Evolutionary conservation across 2,888 invertebrate genomes (phyloP).

Genomic region (Drosophila tanythrix): DNA sequence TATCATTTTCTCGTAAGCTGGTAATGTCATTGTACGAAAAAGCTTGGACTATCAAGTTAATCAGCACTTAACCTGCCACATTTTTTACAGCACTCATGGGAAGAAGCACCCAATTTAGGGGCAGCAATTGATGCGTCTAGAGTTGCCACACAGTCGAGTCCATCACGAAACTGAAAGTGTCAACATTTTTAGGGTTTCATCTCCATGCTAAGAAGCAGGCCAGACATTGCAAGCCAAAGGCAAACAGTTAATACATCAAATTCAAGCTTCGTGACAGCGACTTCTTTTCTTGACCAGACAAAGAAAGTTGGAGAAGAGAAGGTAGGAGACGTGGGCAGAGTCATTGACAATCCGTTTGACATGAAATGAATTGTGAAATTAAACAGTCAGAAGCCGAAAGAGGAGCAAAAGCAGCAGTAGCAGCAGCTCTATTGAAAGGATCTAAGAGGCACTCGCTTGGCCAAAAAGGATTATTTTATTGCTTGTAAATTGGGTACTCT

Average conservation of each 20-base stretch:
- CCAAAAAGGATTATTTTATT: slow-evolving; percentile 25
- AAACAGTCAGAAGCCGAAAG: slow-evolving; percentile 54
- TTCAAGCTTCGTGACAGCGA: slow-evolving; percentile 66
- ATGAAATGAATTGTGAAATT: slow-evolving; percentile 81
- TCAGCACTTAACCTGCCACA: slow-evolving; percentile 57
- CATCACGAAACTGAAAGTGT: neutral
- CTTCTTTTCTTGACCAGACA: slow-evolving; percentile 30
- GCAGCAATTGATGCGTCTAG: slow-evolving; percentile 36
- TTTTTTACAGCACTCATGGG: neutral
- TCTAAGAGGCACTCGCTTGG: slow-evolving; percentile 20
- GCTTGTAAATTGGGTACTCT: slow-evolving; percentile 60
- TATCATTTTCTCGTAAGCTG: slow-evolving; percentile 33
- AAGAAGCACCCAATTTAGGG: slow-evolving; percentile 27
- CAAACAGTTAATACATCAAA: slow-evolving; percentile 77
- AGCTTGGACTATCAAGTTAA: slow-evolving; percentile 50
- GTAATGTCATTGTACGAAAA: slow-evolving; percentile 49
- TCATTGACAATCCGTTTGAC: slow-evolving; percentile 73
- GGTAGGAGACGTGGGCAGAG: slow-evolving; percentile 1
- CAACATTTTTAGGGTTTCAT: slow-evolving; percentile 2
- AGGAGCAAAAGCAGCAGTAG: slow-evolving; percentile 21
- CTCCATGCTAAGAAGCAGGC: slow-evolving; percentile 8
- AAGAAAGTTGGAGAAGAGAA: slow-evolving; percentile 2
- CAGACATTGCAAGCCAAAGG: slow-evolving; percentile 37
- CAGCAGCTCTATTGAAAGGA: slow-evolving; percentile 16
- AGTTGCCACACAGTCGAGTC: slow-evolving; percentile 3